These are phyloP conservation scores for Drosophila pectinifera DNA, from an alignment of 1,140 invertebrate species.

Conservation along the genomic window DNA sequence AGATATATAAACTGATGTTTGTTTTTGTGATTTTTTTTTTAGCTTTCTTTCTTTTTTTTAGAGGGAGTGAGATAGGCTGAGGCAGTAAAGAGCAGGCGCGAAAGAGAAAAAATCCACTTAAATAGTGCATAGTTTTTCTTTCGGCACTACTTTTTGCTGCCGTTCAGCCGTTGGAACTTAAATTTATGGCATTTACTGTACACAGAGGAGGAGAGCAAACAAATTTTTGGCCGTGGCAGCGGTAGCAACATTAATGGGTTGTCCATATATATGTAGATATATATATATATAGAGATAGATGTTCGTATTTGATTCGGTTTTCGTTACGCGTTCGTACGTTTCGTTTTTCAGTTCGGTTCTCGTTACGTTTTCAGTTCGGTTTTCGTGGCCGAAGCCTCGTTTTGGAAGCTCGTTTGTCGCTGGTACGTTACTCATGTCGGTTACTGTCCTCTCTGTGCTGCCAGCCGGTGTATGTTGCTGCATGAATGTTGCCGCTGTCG, in stretches of 20 bases:
- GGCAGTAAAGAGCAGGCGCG: conserved; percentile 8
- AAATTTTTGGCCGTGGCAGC: conserved; percentile 65
- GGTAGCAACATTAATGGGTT: conserved; percentile 33
- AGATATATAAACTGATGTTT: conserved; percentile 64
- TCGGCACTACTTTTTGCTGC: conserved; percentile 4
- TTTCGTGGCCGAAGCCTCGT: conserved; percentile 52
- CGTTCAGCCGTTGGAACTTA: conserved; percentile 60
- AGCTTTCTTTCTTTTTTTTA: conserved; percentile 36
- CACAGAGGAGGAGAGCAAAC: conserved; percentile 65
- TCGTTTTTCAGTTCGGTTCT: conserved; percentile 1
- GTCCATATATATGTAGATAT: background rate
- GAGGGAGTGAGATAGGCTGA: conserved; percentile 24
- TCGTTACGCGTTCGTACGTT: conserved; percentile 12
- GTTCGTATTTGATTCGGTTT: conserved; percentile 11
- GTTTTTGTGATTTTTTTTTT: conserved; percentile 58
- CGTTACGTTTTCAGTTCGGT: conserved; percentile 28
- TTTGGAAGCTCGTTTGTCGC: conserved; percentile 78
- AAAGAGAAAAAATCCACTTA: conserved; percentile 1
- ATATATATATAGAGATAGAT: conserved; percentile 4
- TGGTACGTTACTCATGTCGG: conserved; percentile 40
- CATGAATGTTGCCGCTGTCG: conserved; percentile 27
- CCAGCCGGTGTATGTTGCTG: conserved; percentile 45
- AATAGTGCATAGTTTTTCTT: conserved; percentile 6
- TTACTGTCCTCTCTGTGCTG: conserved; percentile 41
- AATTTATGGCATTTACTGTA: conserved; percentile 79